Evolutionary conservation across 2,113 vertebrate species (phyloP).

Genomic region (Callipepla californica): DNA sequence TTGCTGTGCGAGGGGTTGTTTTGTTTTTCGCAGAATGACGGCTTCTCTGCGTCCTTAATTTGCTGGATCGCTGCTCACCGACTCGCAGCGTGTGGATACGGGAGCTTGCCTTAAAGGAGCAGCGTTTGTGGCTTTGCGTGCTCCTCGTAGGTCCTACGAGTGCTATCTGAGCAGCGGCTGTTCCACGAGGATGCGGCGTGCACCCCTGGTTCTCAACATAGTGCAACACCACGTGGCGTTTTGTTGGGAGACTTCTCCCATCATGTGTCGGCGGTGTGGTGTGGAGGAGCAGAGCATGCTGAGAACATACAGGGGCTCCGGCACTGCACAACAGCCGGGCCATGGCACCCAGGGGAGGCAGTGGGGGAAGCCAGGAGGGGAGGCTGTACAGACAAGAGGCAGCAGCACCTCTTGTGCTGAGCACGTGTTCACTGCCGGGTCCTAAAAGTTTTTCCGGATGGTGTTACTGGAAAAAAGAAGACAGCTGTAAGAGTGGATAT

Average conservation of each 20-base stretch:
- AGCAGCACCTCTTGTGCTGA: not conserved
- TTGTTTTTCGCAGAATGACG: not conserved
- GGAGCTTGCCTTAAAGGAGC: not conserved
- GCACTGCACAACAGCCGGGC: rapidly evolving
- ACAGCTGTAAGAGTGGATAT: not conserved
- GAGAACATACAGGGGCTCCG: not conserved
- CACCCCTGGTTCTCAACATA: not conserved
- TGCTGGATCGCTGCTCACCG: not conserved
- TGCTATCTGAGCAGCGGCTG: not conserved
- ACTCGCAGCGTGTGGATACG: not conserved
- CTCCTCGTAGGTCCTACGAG: rapidly evolving
- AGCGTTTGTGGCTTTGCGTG: not conserved
- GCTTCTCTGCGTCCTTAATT: not conserved
- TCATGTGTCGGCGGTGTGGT: not conserved
- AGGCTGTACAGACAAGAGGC: not conserved
- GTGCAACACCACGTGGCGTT: not conserved
- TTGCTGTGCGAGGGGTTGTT: not conserved
- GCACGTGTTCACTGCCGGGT: not conserved
- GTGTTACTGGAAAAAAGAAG: not conserved
- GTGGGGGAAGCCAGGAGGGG: not conserved
- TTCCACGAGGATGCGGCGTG: rapidly evolving
- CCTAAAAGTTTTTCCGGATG: not conserved
- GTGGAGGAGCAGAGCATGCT: not conserved
- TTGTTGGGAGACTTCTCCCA: not conserved
- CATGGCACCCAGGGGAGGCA: not conserved